Conservation (phyloP, 2,888 invertebrate genomes). For the Penaeus monodon region DNA sequence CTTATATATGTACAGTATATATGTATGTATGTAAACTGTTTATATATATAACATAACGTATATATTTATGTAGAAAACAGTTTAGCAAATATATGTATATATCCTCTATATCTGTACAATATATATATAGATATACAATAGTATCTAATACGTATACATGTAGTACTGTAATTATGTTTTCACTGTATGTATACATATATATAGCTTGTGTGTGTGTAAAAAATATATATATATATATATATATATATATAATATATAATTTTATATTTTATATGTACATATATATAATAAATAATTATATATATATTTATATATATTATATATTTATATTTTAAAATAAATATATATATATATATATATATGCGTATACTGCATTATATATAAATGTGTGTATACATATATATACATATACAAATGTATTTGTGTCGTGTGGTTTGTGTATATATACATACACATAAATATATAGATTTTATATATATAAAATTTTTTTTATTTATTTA, state of each 20-base stretch:
- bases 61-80: neutral
- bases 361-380: neutral
- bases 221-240: too few relatives aligned
- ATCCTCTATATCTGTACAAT: too few relatives aligned
- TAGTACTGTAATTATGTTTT: too few relatives aligned
- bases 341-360: conserved; percentile 15
- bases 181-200: too few relatives aligned
- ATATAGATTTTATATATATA: neutral
- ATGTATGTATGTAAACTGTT: neutral
- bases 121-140: too few relatives aligned
- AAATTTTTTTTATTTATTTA: neutral
- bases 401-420: neutral
- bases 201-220: too few relatives aligned
- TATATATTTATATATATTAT: neutral
- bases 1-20: neutral
- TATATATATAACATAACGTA: neutral
- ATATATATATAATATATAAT: too few relatives aligned
- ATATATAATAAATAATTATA: too few relatives aligned
- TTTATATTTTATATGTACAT: too few relatives aligned
- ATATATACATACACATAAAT: neutral
- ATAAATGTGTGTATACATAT: neutral
- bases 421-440: neutral
- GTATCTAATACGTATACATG: neutral
- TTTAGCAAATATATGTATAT: neutral
- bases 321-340: too few relatives aligned